Evolutionary conservation across 2,888 invertebrate species (phyloP).

Genomic region (Cheilosia vernalis): DNA sequence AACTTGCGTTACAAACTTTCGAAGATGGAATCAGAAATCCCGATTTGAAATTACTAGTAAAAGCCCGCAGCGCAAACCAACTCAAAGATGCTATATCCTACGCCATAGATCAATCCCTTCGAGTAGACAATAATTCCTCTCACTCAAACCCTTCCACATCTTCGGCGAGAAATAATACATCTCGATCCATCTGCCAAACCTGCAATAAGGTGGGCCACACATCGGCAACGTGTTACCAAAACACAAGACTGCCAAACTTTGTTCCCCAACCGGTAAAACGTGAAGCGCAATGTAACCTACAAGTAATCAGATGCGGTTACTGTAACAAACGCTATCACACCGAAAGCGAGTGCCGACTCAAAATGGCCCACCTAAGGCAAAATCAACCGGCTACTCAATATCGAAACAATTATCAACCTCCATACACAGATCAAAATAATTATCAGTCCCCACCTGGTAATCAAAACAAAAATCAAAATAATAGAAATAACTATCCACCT

Average conservation of each 20-base stretch:
- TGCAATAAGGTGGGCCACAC: neutral
- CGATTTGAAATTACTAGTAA: neutral
- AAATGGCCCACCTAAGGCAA: neutral
- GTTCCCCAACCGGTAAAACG: no score
- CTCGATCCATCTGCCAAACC: neutral
- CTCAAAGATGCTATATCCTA: constrained; percentile 8
- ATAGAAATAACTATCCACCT: neutral
- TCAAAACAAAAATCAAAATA: no score
- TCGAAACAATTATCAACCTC: neutral
- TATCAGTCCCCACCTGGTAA: no score
- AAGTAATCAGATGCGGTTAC: neutral
- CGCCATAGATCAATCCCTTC: constrained; percentile 9
- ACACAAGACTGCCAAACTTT: no score
- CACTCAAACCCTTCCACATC: neutral
- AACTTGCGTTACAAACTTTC: constrained; percentile 11
- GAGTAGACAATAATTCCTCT: neutral
- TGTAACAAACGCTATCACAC: neutral
- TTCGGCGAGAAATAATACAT: neutral
- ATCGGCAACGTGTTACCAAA: neutral
- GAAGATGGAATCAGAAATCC: constrained; percentile 6
- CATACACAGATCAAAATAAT: no score
- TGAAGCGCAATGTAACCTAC: neutral
- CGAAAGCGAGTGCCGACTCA: neutral
- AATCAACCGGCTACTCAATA: neutral
- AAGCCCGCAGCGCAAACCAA: neutral